Evolutionary conservation across 2,888 invertebrate species (phyloP).

Genomic region (Drosophila recens): DNA sequence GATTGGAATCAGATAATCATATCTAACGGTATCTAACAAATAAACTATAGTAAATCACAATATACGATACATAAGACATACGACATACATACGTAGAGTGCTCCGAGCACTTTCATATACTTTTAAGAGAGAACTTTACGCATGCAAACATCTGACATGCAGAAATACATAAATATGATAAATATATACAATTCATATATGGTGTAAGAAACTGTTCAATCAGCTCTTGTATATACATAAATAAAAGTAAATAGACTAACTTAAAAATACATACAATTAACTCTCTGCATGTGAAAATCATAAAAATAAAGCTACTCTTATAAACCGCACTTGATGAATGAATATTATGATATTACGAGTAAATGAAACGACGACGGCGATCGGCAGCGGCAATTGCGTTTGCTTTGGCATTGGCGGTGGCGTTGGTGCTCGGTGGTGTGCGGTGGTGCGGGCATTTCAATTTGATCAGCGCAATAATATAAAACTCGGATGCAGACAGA

Average conservation of each 20-base stretch:
- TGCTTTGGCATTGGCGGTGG: slow-evolving; percentile 15
- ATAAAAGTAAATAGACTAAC: slow-evolving; percentile 37
- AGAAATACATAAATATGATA: slow-evolving; percentile 51
- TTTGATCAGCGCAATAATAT: slow-evolving; percentile 48
- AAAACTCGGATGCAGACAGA: slow-evolving; percentile 56
- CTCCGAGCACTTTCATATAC: slow-evolving; percentile 43
- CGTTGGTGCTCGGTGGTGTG: slow-evolving; percentile 18
- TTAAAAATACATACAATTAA: slow-evolving; percentile 46
- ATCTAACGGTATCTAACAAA: slow-evolving; percentile 26
- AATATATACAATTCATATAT: slow-evolving; percentile 46
- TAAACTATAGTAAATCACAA: no score
- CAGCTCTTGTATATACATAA: slow-evolving; percentile 23
- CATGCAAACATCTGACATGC: slow-evolving; percentile 68
- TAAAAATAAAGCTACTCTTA: slow-evolving; percentile 55
- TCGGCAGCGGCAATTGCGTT: slow-evolving; percentile 14
- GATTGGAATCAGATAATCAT: background rate
- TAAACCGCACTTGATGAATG: slow-evolving; percentile 50
- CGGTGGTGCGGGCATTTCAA: slow-evolving; percentile 41
- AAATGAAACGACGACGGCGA: slow-evolving; percentile 24
- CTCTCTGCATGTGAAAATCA: slow-evolving; percentile 40
- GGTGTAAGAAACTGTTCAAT: slow-evolving; percentile 14
- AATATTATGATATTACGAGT: slow-evolving; percentile 27
- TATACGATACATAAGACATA: slow-evolving; percentile 41
- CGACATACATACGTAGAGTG: slow-evolving; percentile 52
- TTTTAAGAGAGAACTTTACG: slow-evolving; percentile 38